Evolutionary conservation across 2,113 vertebrate genomes (phyloP).

Genomic region (Illadopsis cleaveri): DNA sequence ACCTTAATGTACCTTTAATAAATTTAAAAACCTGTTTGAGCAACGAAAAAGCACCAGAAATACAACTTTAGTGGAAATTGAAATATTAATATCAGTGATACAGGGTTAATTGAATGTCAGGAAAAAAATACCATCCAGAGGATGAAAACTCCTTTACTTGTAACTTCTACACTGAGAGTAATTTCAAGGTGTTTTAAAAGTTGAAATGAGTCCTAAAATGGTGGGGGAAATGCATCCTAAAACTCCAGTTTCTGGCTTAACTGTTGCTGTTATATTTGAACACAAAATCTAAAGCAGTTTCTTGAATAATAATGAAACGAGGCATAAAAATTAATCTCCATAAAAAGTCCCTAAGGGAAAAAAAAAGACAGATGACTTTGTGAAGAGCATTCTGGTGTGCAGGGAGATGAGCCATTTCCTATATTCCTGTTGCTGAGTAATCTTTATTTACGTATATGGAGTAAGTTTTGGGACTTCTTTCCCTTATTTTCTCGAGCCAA

Average conservation of each 20-base stretch:
- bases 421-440: background rate
- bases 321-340: constrained; percentile 2
- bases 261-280: background rate
- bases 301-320: background rate
- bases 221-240: background rate
- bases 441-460: background rate
- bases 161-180: background rate
- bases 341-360: background rate
- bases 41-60: constrained; percentile 20
- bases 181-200: constrained; percentile 40
- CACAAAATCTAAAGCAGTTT: background rate
- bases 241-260: background rate
- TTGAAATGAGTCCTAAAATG: background rate
- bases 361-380: background rate
- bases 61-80: constrained; percentile 21
- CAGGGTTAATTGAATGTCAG: constrained; percentile 66
- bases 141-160: constrained; percentile 21
- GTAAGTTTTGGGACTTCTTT: background rate
- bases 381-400: background rate
- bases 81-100: constrained; percentile 38
- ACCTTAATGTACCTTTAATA: constrained; percentile 2
- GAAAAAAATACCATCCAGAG: constrained; percentile 25
- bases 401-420: background rate
- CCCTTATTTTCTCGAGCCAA: background rate
- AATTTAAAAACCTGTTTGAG: constrained; percentile 27